phyloP scores from a whole-genome alignment of 2,797 vertebrate genomes.

The Lutjanus campechanus region DNA sequence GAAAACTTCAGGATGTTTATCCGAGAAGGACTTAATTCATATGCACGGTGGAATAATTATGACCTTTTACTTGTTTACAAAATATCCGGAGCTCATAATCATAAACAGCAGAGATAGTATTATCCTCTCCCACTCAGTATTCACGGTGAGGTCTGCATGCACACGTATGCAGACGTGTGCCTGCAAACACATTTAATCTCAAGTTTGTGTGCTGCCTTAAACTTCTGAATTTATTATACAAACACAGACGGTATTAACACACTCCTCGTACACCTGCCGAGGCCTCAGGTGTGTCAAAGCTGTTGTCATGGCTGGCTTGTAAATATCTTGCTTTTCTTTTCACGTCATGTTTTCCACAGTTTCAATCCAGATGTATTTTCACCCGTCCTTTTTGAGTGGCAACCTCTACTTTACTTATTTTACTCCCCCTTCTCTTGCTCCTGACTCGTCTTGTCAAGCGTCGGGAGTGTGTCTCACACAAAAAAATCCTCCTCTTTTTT shows the following conservation, averaged over 20 bases:
- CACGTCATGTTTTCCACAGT: slow-evolving; percentile 33
- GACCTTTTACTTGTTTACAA: slow-evolving; percentile 59
- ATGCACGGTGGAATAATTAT: slow-evolving; percentile 53
- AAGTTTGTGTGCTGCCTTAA: too few relatives aligned
- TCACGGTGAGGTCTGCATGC: slow-evolving; percentile 3
- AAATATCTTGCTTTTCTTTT: slow-evolving; percentile 43
- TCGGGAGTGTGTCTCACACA: slow-evolving; percentile 35
- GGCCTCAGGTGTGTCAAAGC: slow-evolving; percentile 31
- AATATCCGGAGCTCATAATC: slow-evolving; percentile 39
- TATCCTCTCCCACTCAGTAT: slow-evolving; percentile 18
- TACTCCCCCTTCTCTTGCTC: slow-evolving; percentile 35
- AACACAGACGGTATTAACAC: slow-evolving; percentile 3
- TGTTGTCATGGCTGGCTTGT: slow-evolving; percentile 35
- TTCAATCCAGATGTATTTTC: slow-evolving; percentile 52
- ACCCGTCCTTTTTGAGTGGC: slow-evolving; percentile 58
- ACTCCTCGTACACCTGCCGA: slow-evolving; percentile 8
- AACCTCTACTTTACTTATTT: slow-evolving; percentile 57
- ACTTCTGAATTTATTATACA: too few relatives aligned
- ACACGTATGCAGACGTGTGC: neutral
- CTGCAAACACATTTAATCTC: slow-evolving; percentile 3
- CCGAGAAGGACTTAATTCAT: slow-evolving; percentile 39
- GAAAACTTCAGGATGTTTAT: slow-evolving; percentile 28
- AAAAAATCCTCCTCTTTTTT: neutral
- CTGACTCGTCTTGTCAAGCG: slow-evolving; percentile 50
- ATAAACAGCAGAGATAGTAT: slow-evolving; percentile 21